A percentile compares a stretch with the other conserved stretches of the same genome.
phyloP scores from a whole-genome alignment of 2,797 vertebrate species.

The Knipowitschia caucasica region DNA sequence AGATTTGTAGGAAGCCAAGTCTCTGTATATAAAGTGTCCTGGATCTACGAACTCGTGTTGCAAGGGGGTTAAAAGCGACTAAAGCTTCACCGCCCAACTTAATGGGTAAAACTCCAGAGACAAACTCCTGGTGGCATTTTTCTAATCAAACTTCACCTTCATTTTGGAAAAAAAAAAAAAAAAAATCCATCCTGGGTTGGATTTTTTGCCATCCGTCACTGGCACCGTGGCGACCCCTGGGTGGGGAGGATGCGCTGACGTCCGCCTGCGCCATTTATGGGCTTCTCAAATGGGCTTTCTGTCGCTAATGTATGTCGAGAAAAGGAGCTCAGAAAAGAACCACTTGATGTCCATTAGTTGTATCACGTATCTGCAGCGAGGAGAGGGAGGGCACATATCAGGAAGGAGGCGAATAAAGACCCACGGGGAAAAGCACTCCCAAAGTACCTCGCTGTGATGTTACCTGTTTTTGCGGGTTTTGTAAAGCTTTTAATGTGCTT shows the following conservation, averaged over 20 bases:
- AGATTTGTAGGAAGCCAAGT: no score
- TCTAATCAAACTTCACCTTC: slow-evolving; percentile 21
- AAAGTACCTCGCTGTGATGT: slow-evolving; percentile 53
- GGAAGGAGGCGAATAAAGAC: slow-evolving; percentile 54
- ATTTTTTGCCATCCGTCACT: slow-evolving; percentile 69
- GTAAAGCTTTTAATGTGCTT: slow-evolving; percentile 64
- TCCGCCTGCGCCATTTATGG: slow-evolving; percentile 53
- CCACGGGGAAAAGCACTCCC: slow-evolving; percentile 64
- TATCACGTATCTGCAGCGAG: slow-evolving; percentile 68
- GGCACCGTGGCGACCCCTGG: slow-evolving; percentile 24
- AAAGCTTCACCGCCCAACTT: no score
- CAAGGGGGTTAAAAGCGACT: no score
- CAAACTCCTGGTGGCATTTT: no score
- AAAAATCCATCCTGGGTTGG: slow-evolving; percentile 62
- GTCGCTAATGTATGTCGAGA: slow-evolving; percentile 67
- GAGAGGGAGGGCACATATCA: slow-evolving; percentile 47
- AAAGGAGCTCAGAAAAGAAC: slow-evolving; percentile 59
- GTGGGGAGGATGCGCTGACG: slow-evolving; percentile 1
- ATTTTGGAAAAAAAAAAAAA: no score
- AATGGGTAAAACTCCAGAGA: no score
- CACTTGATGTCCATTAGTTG: slow-evolving; percentile 81
- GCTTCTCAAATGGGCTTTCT: slow-evolving; percentile 56
- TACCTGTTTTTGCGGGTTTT: slow-evolving; percentile 57
- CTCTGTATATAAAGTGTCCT: no score
- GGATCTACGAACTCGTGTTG: no score